Base-by-base conservation (phyloP, 2,888 invertebrate genomes). In the Sipunculus nudus region DNA sequence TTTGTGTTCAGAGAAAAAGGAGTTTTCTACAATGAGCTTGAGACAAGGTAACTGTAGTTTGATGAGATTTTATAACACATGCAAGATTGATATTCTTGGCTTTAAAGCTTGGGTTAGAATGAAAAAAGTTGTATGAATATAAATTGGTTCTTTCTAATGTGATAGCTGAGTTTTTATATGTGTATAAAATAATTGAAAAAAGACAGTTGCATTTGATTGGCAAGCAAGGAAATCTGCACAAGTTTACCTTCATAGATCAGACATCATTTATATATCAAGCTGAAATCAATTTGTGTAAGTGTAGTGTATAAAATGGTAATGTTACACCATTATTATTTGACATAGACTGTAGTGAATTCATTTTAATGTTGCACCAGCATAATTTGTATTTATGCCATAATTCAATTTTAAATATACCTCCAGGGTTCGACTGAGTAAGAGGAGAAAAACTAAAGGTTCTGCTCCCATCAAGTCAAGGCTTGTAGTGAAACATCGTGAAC, bases 21-120 rank as follows among this genome's bases (percentile, higher is more conserved):
- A 40, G 93, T 96, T 4, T 97, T 91, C 84, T 98, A 96, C 84
- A 94, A 96, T 84, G 96, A 96, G 84, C 79, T 97, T 71, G 96
- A 97, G 85, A 96, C 96, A 0, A 85, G 87, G 87, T 86, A 64
- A 39, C 41, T 52, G n/a, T n/a, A n/a, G n/a, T n/a, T n/a, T n/a
- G n/a, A n/a, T n/a, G n/a, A n/a, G n/a, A n/a, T n/a, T n/a, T n/a
- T 23, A 47, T 19, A 21, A 49, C 28, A 26, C 40, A 28, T 43
- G 2, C 32, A 38, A 21, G 29, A 10, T 25, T 43, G 6, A 39
- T 26, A 35, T 19, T 28, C 19, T 46, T 13, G 54, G n/a, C n/a
- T 43, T 8, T 43, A 16, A 13, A 16, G 43, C 43, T 19, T 19
- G 8, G 16, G 10, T 43, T 19, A 8, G 13, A 21, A 41, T 41